Evolutionary conservation across 2,113 vertebrate genomes (phyloP).

Genomic region (Oncorhynchus tshawytscha): DNA sequence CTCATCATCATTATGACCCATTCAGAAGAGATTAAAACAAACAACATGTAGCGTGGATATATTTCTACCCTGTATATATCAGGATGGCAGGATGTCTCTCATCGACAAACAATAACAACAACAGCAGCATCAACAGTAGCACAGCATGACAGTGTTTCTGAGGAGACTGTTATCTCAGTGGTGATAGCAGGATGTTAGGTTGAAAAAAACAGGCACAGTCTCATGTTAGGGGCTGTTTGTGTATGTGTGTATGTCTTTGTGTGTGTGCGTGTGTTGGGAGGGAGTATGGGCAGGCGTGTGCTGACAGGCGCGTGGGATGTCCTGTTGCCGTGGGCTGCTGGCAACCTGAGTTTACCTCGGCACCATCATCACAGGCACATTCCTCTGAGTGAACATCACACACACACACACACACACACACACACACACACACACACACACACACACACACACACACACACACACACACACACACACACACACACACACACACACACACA

Average conservation of each 20-base stretch:
- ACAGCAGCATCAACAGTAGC: neutral
- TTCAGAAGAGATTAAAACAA: conserved; percentile 27
- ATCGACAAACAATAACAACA: conserved; percentile 34
- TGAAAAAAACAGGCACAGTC: conserved; percentile 16
- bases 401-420: conserved; percentile 17
- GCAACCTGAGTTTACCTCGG: conserved; percentile 59
- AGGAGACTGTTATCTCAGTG: conserved; percentile 41
- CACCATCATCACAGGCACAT: conserved; percentile 20
- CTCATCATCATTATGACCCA: conserved; percentile 45
- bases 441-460: no score
- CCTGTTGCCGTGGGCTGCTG: conserved; percentile 53
- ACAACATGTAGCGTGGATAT: neutral
- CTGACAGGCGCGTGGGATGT: conserved; percentile 62
- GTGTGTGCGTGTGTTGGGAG: conserved; percentile 18
- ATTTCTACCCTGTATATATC: neutral
- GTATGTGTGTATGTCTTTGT: neutral
- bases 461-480: no score
- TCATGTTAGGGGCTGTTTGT: conserved; percentile 29
- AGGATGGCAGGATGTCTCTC: conserved; percentile 31
- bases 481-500: no score
- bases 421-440: neutral
- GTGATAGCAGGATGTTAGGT: conserved; percentile 52
- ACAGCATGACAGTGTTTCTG: neutral
- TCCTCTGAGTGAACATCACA: conserved; percentile 25
- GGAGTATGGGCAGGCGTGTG: conserved; percentile 57